phyloP scores from a whole-genome alignment of 1,140 invertebrate species.

The Lordiphosa mommai region DNA sequence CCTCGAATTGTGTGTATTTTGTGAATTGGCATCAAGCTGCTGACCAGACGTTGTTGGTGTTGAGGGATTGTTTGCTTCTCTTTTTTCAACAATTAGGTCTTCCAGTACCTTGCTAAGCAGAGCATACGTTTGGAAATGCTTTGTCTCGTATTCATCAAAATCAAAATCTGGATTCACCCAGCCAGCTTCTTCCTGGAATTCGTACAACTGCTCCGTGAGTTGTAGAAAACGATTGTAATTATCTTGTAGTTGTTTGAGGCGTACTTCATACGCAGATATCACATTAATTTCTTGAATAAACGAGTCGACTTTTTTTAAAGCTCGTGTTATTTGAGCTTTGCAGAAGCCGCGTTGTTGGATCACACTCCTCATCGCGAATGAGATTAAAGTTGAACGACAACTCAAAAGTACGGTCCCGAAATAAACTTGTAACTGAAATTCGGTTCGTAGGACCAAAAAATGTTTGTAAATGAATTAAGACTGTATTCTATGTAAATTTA shows the following conservation, averaged over 20 bases:
- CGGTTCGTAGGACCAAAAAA: background rate
- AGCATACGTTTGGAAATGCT: background rate
- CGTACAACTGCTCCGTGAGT: background rate
- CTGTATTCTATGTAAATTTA: too few relatives aligned
- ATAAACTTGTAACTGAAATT: background rate
- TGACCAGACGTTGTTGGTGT: too few relatives aligned
- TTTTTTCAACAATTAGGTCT: background rate
- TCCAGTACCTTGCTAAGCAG: background rate
- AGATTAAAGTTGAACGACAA: background rate
- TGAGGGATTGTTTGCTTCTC: background rate
- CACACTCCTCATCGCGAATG: background rate
- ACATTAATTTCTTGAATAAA: background rate
- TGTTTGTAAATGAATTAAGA: background rate
- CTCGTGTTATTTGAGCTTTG: background rate
- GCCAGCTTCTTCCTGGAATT: background rate
- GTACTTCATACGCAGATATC: background rate
- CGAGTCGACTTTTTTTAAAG: background rate
- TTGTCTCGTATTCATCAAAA: background rate
- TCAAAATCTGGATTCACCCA: background rate
- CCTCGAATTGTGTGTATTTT: background rate
- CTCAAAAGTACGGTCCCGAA: background rate
- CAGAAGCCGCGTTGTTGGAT: background rate
- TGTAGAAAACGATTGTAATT: background rate
- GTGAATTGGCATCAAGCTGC: too few relatives aligned
- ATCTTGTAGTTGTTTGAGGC: background rate